phyloP scores from a whole-genome alignment of 2,888 invertebrate genomes.

The Chorisops tibialis region DNA sequence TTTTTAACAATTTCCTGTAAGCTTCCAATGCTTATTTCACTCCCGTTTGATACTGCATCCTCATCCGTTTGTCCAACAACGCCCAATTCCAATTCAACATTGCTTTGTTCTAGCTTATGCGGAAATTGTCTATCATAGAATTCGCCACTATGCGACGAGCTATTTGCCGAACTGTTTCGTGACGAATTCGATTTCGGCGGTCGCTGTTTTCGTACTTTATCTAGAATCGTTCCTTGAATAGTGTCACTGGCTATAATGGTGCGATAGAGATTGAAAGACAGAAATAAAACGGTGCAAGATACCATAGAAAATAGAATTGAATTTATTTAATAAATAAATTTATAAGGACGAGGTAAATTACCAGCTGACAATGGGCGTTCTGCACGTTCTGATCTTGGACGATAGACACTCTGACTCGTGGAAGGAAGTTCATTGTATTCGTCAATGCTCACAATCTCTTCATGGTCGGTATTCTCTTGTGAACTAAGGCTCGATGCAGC shows the following conservation, averaged over 20 bases:
- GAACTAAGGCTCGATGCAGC: conserved; percentile 1
- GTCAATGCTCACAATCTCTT: no score
- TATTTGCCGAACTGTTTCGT: conserved; percentile 24
- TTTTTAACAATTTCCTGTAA: conserved; percentile 9
- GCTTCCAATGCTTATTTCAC: conserved; percentile 8
- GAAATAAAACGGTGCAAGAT: background rate
- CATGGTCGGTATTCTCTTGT: background rate
- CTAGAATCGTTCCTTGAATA: conserved; percentile 13
- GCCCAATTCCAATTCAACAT: conserved; percentile 29
- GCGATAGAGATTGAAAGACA: no score
- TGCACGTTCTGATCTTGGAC: conserved; percentile 25
- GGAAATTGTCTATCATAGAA: conserved; percentile 25
- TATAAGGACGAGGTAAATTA: conserved; percentile 7
- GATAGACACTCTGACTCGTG: conserved; percentile 25
- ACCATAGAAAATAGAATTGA: background rate
- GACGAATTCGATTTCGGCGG: background rate
- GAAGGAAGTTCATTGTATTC: conserved; percentile 16
- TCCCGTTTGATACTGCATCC: background rate
- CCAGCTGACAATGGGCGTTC: conserved; percentile 8
- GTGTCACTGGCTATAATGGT: background rate
- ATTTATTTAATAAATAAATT: conserved; percentile 4
- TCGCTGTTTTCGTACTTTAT: background rate
- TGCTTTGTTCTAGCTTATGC: conserved; percentile 27
- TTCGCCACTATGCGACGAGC: background rate
- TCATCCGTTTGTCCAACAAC: conserved; percentile 9